Percentiles rank a stretch among this genome's conserved stretches.
Conservation (phyloP, 2,113 vertebrate genomes). For the Rissa tridactyla region DNA sequence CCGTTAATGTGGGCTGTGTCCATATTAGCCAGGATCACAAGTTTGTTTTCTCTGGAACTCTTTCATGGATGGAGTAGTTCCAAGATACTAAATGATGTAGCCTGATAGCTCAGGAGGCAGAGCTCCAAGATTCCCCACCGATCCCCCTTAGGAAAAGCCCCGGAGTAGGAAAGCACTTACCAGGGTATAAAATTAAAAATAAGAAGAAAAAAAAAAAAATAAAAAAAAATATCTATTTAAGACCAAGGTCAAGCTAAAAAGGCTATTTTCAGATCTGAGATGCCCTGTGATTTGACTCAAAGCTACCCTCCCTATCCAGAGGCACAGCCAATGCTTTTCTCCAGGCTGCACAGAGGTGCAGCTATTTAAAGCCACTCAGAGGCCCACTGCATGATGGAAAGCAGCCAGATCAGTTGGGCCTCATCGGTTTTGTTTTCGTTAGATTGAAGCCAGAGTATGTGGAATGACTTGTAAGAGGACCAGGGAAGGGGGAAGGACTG, state of each 20-base stretch:
- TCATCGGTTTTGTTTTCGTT: conserved; percentile 25
- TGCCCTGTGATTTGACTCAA: background rate
- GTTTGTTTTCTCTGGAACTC: conserved; percentile 79
- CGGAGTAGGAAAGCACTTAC: conserved; percentile 21
- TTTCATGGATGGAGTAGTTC: conserved; percentile 71
- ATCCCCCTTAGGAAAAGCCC: conserved; percentile 23
- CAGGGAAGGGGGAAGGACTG: background rate
- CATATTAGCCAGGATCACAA: conserved; percentile 59
- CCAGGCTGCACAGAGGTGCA: conserved; percentile 5
- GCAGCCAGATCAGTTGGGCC: conserved; percentile 56
- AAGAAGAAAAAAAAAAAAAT: background rate
- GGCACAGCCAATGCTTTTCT: background rate
- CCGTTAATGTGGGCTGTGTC: conserved; percentile 44
- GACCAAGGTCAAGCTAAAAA: background rate
- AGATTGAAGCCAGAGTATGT: conserved; percentile 47
- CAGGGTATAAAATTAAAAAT: background rate
- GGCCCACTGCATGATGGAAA: conserved; percentile 40
- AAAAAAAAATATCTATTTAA: background rate
- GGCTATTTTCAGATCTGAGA: background rate
- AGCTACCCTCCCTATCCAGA: background rate
- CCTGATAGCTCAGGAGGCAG: conserved; percentile 68
- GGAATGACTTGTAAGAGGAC: conserved; percentile 28
- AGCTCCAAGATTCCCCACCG: conserved; percentile 60
- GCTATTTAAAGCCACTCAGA: conserved; percentile 57
- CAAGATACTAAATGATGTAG: conserved; percentile 73